Percentiles rank a stretch among this genome's conserved stretches.
Conservation (phyloP, 2,797 vertebrate species). For the Acipenser oxyrinchus region DNA sequence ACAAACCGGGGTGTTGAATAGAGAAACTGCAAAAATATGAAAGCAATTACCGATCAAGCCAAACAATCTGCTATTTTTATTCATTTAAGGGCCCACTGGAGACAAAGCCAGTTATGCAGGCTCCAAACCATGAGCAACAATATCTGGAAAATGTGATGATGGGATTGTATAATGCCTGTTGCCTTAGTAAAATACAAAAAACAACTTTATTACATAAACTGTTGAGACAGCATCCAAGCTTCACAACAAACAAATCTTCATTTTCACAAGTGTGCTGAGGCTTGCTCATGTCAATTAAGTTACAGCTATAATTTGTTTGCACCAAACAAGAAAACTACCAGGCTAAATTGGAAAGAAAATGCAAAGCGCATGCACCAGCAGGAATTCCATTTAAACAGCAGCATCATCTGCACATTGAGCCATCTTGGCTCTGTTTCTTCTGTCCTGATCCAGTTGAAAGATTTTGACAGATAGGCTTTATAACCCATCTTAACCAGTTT, state of each 20-base stretch:
- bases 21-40: conserved; percentile 30
- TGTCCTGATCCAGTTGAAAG: not conserved
- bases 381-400: not conserved
- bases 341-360: conserved; percentile 14
- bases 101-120: conserved; percentile 28
- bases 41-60: conserved; percentile 39
- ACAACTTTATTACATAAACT: conserved; percentile 16
- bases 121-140: conserved; percentile 28
- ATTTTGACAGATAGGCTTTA: not conserved
- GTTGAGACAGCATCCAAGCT: conserved; percentile 16
- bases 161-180: conserved; percentile 14
- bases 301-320: conserved; percentile 10
- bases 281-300: not conserved
- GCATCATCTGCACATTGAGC: not conserved
- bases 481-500: not conserved
- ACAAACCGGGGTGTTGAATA: conserved; percentile 23
- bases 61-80: conserved; percentile 41
- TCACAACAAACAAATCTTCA: conserved; percentile 17
- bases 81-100: conserved; percentile 33
- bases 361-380: conserved; percentile 8
- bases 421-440: not conserved
- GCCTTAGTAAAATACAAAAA: conserved; percentile 20
- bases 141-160: conserved; percentile 21
- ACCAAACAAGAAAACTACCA: not conserved
- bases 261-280: conserved; percentile 9